A percentile compares a stretch with the other conserved stretches of the same genome.
Evolutionary conservation across 2,113 vertebrate species (phyloP).

Genomic region (Australoheros scitulus): DNA sequence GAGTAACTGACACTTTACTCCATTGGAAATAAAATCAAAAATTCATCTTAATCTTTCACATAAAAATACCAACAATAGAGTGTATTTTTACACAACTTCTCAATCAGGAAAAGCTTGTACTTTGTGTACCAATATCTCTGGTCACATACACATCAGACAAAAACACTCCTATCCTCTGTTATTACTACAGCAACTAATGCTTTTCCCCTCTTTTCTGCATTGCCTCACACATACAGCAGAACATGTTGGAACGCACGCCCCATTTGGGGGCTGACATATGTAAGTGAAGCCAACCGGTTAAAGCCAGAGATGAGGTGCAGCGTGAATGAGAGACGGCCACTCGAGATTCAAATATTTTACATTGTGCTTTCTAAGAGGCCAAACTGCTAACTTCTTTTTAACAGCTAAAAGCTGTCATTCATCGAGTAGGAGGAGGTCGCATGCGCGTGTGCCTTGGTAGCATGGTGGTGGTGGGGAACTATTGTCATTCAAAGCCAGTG

Average conservation of each 20-base stretch:
- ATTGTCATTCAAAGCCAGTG: conserved; percentile 73
- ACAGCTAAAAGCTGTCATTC: conserved; percentile 54
- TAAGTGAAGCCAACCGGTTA: conserved; percentile 8
- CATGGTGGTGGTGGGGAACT: neutral
- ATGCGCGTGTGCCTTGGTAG: neutral
- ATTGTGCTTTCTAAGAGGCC: neutral
- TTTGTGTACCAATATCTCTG: neutral
- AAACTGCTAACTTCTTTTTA: conserved; percentile 20
- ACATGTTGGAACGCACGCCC: neutral
- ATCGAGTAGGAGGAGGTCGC: conserved; percentile 21
- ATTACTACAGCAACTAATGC: neutral
- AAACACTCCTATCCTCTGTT: conserved; percentile 37
- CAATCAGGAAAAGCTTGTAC: neutral
- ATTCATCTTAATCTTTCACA: neutral
- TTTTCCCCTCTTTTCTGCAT: too few relatives aligned
- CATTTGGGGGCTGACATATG: neutral
- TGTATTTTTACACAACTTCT: conserved; percentile 16
- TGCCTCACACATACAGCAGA: too few relatives aligned
- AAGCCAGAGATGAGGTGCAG: conserved; percentile 19
- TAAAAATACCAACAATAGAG: neutral
- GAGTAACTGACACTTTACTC: neutral
- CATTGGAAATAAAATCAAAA: neutral
- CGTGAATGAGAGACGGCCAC: conserved; percentile 33
- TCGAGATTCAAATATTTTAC: conserved; percentile 41
- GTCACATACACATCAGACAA: conserved; percentile 50